Evolutionary conservation across 2,113 vertebrate species (phyloP), one percentile per base, ranked within the genome.

Genomic region (Semnornis frantzii): DNA sequence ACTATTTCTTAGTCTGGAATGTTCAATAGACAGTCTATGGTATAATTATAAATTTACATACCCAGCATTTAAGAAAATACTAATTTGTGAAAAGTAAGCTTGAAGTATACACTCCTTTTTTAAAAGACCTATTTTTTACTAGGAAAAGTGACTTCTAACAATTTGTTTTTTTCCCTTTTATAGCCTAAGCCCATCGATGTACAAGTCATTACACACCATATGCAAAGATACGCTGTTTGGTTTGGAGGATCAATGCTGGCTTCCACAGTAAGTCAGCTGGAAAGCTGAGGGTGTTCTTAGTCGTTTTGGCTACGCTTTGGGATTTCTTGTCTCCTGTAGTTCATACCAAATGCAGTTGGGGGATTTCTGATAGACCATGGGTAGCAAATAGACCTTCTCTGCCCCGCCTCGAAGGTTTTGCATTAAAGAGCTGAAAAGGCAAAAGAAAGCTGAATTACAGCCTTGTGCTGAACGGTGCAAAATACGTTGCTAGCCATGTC

Each of bases 221-320:
- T 99, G 99, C 99, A 99, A 94, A 98, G 99, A 98, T 99, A 99
- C 0, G 99, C 99, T 8, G 99, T 99, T 95, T 99, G 99, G 99
- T 99, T 99, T 92, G 99, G 99, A 96, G 99, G 99, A 93, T 99
- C 99, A n/a, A 99, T 99, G 99, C 93, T 99, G 96, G 99, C 99
- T 84, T 99, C 99, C 87, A 99, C 99, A 89, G 99, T 99, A 96
- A 98, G 98, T 98, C 59, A 21, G 39, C 23, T 52, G 5, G 30
- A 83, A 74, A 87, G 39, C 68, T 78, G 80, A 58, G 42, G 7
- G 1, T 28, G 48, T 42, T 37, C 77, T 78, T 12, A 21, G 30
- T 71, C 13, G 1, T n/a, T 84, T 54, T 82, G 55, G 6, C 11
- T 62, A 2, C 1, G 17, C 34, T 58, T 86, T 77, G 20, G 28